These are phyloP conservation scores for Scaptomyza pallida DNA, from an alignment of 1,140 invertebrate species.

Conservation along the genomic window DNA sequence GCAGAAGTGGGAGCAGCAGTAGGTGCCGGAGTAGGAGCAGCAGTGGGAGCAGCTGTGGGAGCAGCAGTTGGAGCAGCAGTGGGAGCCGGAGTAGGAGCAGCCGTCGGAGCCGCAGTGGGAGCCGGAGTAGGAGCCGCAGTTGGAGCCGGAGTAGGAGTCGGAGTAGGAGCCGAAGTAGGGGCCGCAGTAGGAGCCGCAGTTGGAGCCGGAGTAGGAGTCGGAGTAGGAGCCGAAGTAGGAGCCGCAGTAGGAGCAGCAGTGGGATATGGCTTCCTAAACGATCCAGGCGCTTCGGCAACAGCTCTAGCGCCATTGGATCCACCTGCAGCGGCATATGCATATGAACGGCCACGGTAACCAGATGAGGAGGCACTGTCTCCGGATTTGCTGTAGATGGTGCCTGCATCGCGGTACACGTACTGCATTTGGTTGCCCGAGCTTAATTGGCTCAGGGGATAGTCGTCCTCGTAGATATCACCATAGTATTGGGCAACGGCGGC, in stretches of 20 bases:
- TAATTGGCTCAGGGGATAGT: neutral
- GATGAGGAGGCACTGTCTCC: neutral
- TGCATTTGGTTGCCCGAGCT: neutral
- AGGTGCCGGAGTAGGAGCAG: neutral
- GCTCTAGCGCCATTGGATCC: conserved; percentile 59
- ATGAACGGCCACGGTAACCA: conserved; percentile 21
- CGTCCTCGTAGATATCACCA: conserved; percentile 15
- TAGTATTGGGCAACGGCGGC: conserved; percentile 24
- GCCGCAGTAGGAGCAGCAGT: conserved; percentile 1
- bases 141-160: neutral
- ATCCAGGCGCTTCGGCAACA: conserved; percentile 54
- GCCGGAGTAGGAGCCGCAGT: conserved; percentile 7
- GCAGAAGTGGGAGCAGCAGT: neutral
- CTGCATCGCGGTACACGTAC: conserved; percentile 2
- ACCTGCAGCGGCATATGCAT: conserved; percentile 54
- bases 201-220: neutral
- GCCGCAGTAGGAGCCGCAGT: neutral
- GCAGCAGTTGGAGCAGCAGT: neutral
- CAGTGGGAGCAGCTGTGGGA: neutral
- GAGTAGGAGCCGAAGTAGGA: neutral
- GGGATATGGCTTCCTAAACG: neutral
- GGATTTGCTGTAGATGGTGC: neutral
- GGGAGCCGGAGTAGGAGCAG: neutral
- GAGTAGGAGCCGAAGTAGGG: neutral
- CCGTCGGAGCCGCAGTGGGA: neutral